A percentile compares a stretch with the other conserved stretches of the same genome.
Conservation (phyloP, 1,140 invertebrate species). For the Aphidius ervi region DNA sequence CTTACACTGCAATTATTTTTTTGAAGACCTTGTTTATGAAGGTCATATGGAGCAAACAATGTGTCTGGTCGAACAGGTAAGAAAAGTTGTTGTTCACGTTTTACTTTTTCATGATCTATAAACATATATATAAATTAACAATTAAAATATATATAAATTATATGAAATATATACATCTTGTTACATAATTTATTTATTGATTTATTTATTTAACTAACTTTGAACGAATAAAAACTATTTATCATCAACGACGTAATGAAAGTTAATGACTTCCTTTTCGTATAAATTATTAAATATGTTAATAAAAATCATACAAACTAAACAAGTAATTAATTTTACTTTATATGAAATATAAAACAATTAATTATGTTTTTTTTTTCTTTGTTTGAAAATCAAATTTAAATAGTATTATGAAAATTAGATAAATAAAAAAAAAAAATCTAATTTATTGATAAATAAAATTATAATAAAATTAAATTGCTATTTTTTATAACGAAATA, state of each 20-base stretch:
- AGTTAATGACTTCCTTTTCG: too few species aligned
- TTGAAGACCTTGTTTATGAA: slow-evolving; percentile 50
- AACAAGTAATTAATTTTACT: too few species aligned
- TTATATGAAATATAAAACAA: neutral
- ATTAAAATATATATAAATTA: neutral
- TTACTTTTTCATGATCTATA: slow-evolving; percentile 47
- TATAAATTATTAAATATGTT: too few species aligned
- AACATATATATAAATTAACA: slow-evolving; percentile 15
- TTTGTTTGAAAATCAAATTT: slow-evolving; percentile 13
- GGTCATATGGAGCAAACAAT: slow-evolving; percentile 49
- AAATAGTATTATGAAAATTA: slow-evolving; percentile 4
- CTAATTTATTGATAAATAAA: slow-evolving; percentile 1
- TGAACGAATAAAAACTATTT: too few species aligned
- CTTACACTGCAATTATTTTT: slow-evolving; percentile 50
- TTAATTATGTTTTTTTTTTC: neutral
- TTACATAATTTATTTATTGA: neutral
- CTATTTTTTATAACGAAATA: neutral
- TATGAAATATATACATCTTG: neutral
- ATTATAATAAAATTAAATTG: too few species aligned
- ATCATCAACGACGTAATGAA: too few species aligned
- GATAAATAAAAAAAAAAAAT: neutral
- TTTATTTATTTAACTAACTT: too few species aligned
- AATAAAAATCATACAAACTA: too few species aligned
- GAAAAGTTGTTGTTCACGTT: slow-evolving; percentile 50
- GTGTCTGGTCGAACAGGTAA: slow-evolving; percentile 51